Evolutionary conservation across 1,140 invertebrate species (phyloP).

Genomic region (Brachionus asplanchnoidis): DNA sequence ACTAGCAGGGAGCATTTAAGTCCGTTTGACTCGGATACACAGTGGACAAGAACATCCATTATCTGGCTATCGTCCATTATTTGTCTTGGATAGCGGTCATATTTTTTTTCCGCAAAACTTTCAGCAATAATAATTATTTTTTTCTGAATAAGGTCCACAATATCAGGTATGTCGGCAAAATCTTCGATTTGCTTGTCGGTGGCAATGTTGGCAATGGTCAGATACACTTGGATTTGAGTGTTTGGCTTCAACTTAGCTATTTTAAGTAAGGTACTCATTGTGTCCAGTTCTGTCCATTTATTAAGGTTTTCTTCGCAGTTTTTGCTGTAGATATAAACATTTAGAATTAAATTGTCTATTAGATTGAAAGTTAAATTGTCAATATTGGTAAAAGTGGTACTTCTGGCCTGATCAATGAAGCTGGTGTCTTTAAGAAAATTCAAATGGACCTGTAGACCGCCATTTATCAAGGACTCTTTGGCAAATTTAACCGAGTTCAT

Average conservation of each 20-base stretch:
- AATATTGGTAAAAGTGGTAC: neutral
- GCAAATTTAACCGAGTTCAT: neutral
- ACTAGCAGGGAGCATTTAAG: neutral
- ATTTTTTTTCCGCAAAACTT: neutral
- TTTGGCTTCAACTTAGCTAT: neutral
- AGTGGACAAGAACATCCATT: neutral
- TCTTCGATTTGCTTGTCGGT: conserved; percentile 12
- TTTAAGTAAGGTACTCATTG: neutral
- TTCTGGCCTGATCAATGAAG: neutral
- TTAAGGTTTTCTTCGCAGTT: neutral
- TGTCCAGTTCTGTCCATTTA: neutral
- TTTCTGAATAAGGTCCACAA: neutral
- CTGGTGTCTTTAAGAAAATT: neutral
- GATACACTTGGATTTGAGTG: neutral
- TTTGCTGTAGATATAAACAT: neutral
- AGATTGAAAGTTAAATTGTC: neutral
- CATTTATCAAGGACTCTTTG: neutral
- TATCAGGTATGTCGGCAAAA: neutral
- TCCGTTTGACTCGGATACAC: neutral
- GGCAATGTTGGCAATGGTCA: neutral
- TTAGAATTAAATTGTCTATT: conserved; percentile 4
- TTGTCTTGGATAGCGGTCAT: neutral
- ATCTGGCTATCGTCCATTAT: neutral
- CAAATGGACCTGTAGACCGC: neutral
- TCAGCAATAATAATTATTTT: neutral